These are phyloP conservation scores for Drosophila suzukii DNA, from an alignment of 1,140 invertebrate species.

Conservation along the genomic window DNA sequence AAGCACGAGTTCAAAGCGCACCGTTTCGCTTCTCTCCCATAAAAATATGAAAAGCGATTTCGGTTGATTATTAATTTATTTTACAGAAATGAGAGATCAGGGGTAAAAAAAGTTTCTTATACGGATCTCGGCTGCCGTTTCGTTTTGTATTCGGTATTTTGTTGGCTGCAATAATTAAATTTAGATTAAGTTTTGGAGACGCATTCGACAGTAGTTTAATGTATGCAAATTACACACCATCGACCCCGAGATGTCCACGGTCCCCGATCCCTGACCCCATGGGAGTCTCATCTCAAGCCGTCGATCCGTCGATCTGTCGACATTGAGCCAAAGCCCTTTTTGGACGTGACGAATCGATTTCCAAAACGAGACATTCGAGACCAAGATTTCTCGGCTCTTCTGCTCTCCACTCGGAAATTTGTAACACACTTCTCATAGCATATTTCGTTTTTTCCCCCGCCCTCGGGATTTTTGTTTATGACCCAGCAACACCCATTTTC, in stretches of 20 bases:
- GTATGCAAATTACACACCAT: conserved; percentile 76
- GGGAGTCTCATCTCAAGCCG: conserved; percentile 31
- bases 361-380: conserved; percentile 68
- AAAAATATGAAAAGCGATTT: conserved; percentile 79
- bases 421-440: conserved; percentile 62
- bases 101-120: conserved; percentile 35
- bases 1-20: conserved; percentile 71
- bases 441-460: conserved; percentile 23
- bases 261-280: conserved; percentile 32
- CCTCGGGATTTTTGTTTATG: conserved; percentile 57
- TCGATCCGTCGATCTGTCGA: conserved; percentile 52
- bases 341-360: conserved; percentile 78
- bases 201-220: conserved; percentile 76
- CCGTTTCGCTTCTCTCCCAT: conserved; percentile 42
- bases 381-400: conserved; percentile 28
- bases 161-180: conserved; percentile 80
- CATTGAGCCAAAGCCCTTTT: conserved; percentile 69
- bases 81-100: conserved; percentile 46
- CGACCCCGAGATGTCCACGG: conserved; percentile 29
- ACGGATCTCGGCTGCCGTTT: conserved; percentile 59
- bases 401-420: conserved; percentile 43
- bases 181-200: conserved; percentile 73
- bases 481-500: conserved; percentile 71
- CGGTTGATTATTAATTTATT: conserved; percentile 80
- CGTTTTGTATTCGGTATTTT: conserved; percentile 41